Percentiles rank a stretch among this genome's conserved stretches.
These are phyloP conservation scores for Campoplex nolae DNA, from an alignment of 2,888 invertebrate species.

Conservation along the genomic window DNA sequence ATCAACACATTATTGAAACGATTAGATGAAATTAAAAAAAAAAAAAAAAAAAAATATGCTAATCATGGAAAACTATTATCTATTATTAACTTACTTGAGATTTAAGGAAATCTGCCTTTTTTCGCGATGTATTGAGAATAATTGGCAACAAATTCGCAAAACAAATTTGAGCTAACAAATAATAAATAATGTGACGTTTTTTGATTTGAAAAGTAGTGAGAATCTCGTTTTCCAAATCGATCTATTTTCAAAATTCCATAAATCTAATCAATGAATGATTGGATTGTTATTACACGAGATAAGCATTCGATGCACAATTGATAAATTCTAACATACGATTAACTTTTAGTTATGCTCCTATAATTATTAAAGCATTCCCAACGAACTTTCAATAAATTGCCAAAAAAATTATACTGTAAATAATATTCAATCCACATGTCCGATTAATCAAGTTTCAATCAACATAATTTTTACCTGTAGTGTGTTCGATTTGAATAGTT, in stretches of 20 bases:
- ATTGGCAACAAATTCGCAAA: no score
- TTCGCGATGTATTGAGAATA: no score
- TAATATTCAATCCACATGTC: conserved; percentile 37
- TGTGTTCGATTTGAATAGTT: conserved; percentile 17
- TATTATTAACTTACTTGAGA: no score
- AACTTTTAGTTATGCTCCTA: conserved; percentile 61
- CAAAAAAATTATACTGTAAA: conserved; percentile 66
- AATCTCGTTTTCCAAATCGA: neutral
- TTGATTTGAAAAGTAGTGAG: neutral
- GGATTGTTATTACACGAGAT: conserved; percentile 59
- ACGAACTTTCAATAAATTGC: conserved; percentile 72
- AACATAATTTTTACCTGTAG: conserved; percentile 73
- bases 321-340: conserved; percentile 76
- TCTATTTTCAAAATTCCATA: neutral
- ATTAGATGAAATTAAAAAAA: no score
- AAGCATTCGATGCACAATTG: conserved; percentile 79
- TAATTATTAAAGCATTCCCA: conserved; percentile 80
- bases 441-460: conserved; percentile 70
- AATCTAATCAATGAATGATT: conserved; percentile 6
- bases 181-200: no score
- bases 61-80: no score
- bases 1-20: no score
- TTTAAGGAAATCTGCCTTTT: no score
- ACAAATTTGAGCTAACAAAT: no score
- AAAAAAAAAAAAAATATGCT: no score